phyloP scores from a whole-genome alignment of 2,888 invertebrate species.

The Strigamia transsilvanica region DNA sequence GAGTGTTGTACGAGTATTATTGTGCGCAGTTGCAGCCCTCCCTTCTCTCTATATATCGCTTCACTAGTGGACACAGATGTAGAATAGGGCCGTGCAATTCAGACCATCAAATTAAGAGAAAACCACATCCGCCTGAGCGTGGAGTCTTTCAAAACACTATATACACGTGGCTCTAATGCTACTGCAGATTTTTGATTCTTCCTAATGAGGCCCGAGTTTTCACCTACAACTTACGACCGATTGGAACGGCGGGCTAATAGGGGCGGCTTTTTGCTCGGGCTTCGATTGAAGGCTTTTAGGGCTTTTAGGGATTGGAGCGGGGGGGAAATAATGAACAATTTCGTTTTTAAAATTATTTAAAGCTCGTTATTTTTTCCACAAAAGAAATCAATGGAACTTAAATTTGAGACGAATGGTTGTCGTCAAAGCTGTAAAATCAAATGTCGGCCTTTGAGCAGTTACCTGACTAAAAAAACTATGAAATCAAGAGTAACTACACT shows the following conservation, averaged over 20 bases:
- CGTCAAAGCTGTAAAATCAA: slow-evolving; percentile 10
- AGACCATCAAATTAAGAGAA: not conserved
- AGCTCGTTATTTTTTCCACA: not conserved
- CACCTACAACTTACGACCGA: not conserved
- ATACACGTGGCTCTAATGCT: not conserved
- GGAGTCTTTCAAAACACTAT: slow-evolving; percentile 30
- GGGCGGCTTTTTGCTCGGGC: no score
- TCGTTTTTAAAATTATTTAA: no score
- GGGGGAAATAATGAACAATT: no score
- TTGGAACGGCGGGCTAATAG: no score
- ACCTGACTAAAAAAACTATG: slow-evolving; percentile 7
- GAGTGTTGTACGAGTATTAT: slow-evolving; percentile 1
- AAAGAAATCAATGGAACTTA: not conserved
- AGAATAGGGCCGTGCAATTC: slow-evolving; percentile 14
- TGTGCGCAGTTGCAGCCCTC: not conserved
- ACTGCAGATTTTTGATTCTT: not conserved
- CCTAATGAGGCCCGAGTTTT: not conserved
- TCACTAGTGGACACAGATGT: slow-evolving; percentile 4
- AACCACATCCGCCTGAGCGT: slow-evolving; percentile 7
- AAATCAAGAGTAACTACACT: slow-evolving; percentile 16
- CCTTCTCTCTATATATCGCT: not conserved
- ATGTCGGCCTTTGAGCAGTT: slow-evolving; percentile 17
- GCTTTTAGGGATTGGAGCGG: no score
- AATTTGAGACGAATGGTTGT: not conserved
- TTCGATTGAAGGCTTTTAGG: no score